Percentiles rank a stretch among this genome's conserved stretches.
Evolutionary conservation across 2,113 vertebrate genomes (phyloP).

Genomic region (Clarias batrachus): DNA sequence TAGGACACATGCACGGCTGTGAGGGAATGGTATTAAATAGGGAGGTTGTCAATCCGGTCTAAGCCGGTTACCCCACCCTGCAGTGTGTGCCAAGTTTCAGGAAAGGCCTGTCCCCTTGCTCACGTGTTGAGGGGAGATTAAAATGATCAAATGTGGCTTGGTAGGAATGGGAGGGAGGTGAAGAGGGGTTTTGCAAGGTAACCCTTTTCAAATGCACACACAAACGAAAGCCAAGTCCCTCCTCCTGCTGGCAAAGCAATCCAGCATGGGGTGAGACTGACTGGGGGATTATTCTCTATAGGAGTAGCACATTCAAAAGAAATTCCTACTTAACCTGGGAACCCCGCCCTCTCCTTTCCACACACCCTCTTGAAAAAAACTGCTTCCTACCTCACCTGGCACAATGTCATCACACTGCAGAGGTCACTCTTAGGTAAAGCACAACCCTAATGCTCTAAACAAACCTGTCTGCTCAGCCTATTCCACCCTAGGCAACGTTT

Average conservation of each 20-base stretch:
- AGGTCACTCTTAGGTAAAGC: slow-evolving; percentile 51
- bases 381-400: slow-evolving; percentile 58
- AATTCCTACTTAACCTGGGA: slow-evolving; percentile 72
- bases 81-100: slow-evolving; percentile 78
- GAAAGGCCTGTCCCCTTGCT: slow-evolving; percentile 77
- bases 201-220: slow-evolving; percentile 59
- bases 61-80: slow-evolving; percentile 82
- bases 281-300: slow-evolving; percentile 59
- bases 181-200: slow-evolving; percentile 62
- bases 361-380: slow-evolving; percentile 43
- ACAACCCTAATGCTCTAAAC: slow-evolving; percentile 15
- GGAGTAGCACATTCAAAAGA: slow-evolving; percentile 62
- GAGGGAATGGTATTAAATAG: slow-evolving; percentile 77
- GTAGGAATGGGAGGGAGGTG: slow-evolving; percentile 50
- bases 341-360: slow-evolving; percentile 35
- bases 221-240: slow-evolving; percentile 49
- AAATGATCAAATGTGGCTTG: slow-evolving; percentile 75
- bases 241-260: slow-evolving; percentile 70
- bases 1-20: slow-evolving; percentile 66
- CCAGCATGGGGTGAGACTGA: slow-evolving; percentile 63
- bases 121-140: slow-evolving; percentile 75
- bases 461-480: slow-evolving; percentile 18
- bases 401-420: slow-evolving; percentile 49
- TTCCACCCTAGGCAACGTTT: slow-evolving; percentile 4
- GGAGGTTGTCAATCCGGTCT: slow-evolving; percentile 83